A percentile compares a stretch with the other conserved stretches of the same genome.
Evolutionary conservation across 2,888 invertebrate genomes (phyloP).

Genomic region (Odontocolon sp.): DNA sequence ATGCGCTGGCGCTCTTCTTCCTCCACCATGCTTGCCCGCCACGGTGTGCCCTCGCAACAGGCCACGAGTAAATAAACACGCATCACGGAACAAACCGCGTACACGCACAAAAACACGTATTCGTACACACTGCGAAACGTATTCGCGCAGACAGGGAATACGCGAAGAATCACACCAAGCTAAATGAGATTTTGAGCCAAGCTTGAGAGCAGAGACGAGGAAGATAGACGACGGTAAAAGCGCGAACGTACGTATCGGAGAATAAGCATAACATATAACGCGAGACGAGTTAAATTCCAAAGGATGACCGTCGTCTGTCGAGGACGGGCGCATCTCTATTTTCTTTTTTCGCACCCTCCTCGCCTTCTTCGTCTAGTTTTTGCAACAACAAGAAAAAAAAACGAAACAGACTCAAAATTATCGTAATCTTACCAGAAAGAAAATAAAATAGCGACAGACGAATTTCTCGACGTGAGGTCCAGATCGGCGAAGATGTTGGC

Average conservation of each 20-base stretch:
- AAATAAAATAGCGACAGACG: conserved; percentile 16
- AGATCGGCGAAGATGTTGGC: conserved; percentile 9
- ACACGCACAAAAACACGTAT: background rate
- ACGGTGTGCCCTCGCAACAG: conserved; percentile 59
- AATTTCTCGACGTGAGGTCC: background rate
- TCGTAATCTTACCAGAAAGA: conserved; percentile 16
- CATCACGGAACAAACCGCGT: conserved; percentile 42
- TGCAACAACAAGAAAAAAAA: no score
- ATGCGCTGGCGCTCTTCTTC: conserved; percentile 57
- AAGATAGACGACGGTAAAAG: no score
- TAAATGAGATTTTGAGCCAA: no score
- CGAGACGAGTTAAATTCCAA: conserved; percentile 37
- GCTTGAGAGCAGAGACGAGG: no score
- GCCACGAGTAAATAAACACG: conserved; percentile 64
- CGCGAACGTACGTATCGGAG: background rate
- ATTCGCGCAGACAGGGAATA: conserved; percentile 29
- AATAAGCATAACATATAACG: background rate
- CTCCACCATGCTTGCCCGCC: conserved; percentile 47
- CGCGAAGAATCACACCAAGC: no score
- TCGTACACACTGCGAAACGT: conserved; percentile 21
- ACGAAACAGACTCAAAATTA: no score
- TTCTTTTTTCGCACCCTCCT: background rate
- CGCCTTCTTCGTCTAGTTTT: no score
- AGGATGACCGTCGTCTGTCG: background rate
- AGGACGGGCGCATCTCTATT: background rate